phyloP scores from a whole-genome alignment of 2,888 invertebrate genomes.

The Polydrusus pterygomalis region DNA sequence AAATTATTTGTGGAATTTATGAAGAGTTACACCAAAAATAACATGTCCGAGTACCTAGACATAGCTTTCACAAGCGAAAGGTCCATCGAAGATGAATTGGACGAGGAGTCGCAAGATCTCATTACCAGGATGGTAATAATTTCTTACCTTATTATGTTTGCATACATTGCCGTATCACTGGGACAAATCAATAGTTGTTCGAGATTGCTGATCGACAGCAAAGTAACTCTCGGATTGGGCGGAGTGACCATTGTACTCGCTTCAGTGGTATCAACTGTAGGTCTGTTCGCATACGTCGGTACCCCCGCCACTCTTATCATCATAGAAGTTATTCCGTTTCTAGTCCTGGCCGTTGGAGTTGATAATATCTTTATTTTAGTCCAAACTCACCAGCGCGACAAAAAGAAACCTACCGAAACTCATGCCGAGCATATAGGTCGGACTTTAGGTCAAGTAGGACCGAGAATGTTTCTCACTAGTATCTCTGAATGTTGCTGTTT shows the following conservation, averaged over 20 bases:
- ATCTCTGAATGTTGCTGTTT: conserved; percentile 97
- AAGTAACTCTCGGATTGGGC: conserved; percentile 95
- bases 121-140: conserved; percentile 93
- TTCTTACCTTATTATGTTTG: conserved; percentile 98
- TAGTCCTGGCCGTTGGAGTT: conserved; percentile 98
- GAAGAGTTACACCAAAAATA: conserved; percentile 81
- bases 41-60: conserved; percentile 84
- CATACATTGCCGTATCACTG: conserved; percentile 94
- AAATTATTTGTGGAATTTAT: conserved; percentile 85
- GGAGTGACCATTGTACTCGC: conserved; percentile 95
- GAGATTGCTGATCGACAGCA: conserved; percentile 92
- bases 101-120: conserved; percentile 93
- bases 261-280: conserved; percentile 94
- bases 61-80: conserved; percentile 92
- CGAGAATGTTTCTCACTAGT: conserved; percentile 96
- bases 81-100: conserved; percentile 96
- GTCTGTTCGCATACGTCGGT: conserved; percentile 92
- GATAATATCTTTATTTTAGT: conserved; percentile 99
- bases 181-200: conserved; percentile 88
- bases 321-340: conserved; percentile 98
- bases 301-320: conserved; percentile 96
- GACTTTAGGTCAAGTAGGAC: conserved; percentile 94
- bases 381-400: conserved; percentile 92
- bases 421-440: conserved; percentile 92
- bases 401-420: conserved; percentile 82